Conservation (phyloP, 2,797 vertebrate species). For the Dendrocincla tyrannina region DNA sequence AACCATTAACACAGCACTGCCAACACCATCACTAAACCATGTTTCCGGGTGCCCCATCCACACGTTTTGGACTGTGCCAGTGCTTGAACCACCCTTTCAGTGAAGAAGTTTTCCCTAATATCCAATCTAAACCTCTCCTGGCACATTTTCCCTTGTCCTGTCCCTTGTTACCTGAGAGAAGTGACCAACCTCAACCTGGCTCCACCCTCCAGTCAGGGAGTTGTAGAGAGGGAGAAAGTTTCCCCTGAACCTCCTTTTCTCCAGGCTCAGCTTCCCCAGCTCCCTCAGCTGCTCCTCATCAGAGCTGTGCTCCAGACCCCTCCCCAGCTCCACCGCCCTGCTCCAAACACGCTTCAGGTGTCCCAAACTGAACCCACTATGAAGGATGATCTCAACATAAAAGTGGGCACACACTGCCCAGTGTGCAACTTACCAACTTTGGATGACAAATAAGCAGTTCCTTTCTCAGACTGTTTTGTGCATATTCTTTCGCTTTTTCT, state of each 20-base stretch:
- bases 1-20: background rate
- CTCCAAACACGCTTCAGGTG: fast-evolving
- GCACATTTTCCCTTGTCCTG: background rate
- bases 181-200: background rate
- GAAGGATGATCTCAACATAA: background rate
- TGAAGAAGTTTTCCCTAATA: background rate
- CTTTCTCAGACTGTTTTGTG: background rate
- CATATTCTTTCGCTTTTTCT: fast-evolving
- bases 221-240: background rate
- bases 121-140: background rate
- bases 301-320: background rate
- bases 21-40: background rate
- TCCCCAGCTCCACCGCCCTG: background rate
- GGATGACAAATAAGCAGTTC: background rate
- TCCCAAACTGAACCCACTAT: background rate
- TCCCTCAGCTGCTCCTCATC: background rate
- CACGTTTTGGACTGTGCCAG: background rate
- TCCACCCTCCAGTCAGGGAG: background rate
- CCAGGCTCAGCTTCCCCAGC: background rate
- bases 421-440: background rate
- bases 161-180: background rate
- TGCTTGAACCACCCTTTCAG: background rate
- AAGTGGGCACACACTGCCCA: background rate
- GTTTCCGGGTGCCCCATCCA: background rate
- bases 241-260: background rate